These are phyloP conservation scores for Heterodera schachtii DNA, from an alignment of 1,140 invertebrate species.

Conservation along the genomic window DNA sequence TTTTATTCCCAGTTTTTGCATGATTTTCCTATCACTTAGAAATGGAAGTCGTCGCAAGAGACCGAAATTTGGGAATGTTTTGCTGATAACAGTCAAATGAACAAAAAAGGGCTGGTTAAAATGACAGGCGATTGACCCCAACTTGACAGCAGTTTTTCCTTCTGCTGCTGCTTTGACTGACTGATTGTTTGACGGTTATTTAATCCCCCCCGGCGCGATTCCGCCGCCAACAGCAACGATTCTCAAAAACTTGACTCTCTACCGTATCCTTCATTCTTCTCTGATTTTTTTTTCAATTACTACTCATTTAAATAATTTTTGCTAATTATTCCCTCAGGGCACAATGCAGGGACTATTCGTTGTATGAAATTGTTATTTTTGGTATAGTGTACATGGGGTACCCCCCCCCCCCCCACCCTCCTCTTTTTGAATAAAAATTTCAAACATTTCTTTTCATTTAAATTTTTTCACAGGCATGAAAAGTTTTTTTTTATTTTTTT, in stretches of 20 bases:
- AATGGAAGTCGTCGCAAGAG: not conserved
- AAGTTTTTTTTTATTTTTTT: too few relatives aligned
- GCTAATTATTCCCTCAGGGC: conserved; percentile 26
- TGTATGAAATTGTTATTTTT: conserved; percentile 41
- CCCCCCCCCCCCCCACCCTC: too few relatives aligned
- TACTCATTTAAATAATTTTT: conserved; percentile 2
- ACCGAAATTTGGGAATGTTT: not conserved
- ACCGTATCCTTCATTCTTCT: too few relatives aligned
- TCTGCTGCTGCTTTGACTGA: not conserved
- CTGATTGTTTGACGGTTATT: not conserved
- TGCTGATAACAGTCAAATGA: not conserved
- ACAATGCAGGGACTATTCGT: conserved; percentile 36
- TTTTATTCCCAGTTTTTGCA: too few relatives aligned
- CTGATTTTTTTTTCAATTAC: not conserved
- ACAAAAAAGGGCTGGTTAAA: not conserved
- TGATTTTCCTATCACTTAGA: too few relatives aligned
- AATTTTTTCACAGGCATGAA: too few relatives aligned
- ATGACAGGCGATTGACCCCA: not conserved
- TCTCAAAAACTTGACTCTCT: too few relatives aligned
- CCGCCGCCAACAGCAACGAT: not conserved
- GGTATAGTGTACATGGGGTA: too few relatives aligned
- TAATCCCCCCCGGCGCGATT: not conserved
- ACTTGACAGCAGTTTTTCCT: not conserved
- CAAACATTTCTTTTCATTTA: too few relatives aligned
- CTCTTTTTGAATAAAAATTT: too few relatives aligned